Evolutionary conservation across 2,113 vertebrate species (phyloP).

Genomic region (Dicrurus megarhynchus): DNA sequence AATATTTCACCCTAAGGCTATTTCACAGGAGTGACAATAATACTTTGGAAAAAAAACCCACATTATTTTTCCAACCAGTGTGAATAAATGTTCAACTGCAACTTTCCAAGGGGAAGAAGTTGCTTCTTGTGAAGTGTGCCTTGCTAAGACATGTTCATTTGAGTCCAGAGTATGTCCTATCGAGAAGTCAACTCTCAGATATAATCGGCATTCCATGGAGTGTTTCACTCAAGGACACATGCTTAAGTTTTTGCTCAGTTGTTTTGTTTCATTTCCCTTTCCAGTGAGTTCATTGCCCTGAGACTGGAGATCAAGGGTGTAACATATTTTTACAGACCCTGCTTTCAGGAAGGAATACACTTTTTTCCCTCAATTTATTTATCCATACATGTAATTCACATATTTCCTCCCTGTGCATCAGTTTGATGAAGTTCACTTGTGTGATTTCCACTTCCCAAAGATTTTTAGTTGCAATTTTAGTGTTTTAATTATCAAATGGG

Average conservation of each 20-base stretch:
- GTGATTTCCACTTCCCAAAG: neutral
- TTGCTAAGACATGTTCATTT: neutral
- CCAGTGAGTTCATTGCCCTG: neutral
- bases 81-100: neutral
- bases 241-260: neutral
- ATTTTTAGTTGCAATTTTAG: neutral
- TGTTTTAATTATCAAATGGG: neutral
- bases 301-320: neutral
- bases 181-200: neutral
- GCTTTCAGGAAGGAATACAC: neutral
- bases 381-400: neutral
- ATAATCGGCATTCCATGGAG: neutral
- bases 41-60: accelerated
- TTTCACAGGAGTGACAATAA: neutral
- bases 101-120: neutral
- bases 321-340: neutral
- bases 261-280: neutral
- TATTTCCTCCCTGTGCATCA: neutral
- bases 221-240: neutral
- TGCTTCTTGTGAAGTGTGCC: neutral
- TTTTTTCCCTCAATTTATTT: neutral
- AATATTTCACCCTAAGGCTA: neutral
- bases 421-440: neutral
- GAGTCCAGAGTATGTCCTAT: neutral
- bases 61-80: neutral